Conservation (phyloP, 2,888 invertebrate genomes). For the Leptinotarsa rubiginosa region DNA sequence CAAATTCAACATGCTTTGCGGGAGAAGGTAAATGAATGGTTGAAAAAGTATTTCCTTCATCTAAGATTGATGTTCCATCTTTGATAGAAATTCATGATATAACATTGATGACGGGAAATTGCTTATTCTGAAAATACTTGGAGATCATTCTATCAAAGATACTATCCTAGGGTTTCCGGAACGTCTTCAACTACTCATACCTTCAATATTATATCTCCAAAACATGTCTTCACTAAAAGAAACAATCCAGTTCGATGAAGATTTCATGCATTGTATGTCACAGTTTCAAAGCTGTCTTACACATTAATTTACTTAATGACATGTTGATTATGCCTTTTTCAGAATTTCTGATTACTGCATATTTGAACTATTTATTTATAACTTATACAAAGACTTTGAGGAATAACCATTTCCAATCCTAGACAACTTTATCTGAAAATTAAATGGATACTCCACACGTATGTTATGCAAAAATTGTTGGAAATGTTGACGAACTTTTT, state of each 20-base stretch:
- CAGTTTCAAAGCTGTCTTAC: slow-evolving; percentile 76
- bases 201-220: slow-evolving; percentile 72
- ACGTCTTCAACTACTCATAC: slow-evolving; percentile 72
- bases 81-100: slow-evolving; percentile 58
- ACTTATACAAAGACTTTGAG: slow-evolving; percentile 74
- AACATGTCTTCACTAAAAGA: slow-evolving; percentile 65
- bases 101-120: slow-evolving; percentile 51
- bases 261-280: slow-evolving; percentile 73
- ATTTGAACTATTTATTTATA: slow-evolving; percentile 81
- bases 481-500: no score
- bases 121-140: slow-evolving; percentile 54
- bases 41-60: slow-evolving; percentile 43
- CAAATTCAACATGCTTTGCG: slow-evolving; percentile 56
- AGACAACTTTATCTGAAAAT: slow-evolving; percentile 45
- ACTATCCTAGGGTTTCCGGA: slow-evolving; percentile 67
- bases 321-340: slow-evolving; percentile 73
- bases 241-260: slow-evolving; percentile 70
- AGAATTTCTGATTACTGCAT: slow-evolving; percentile 70
- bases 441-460: no score
- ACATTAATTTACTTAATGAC: slow-evolving; percentile 73
- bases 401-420: slow-evolving; percentile 49
- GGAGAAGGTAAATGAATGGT: slow-evolving; percentile 53
- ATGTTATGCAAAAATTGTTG: no score
- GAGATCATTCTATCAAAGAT: slow-evolving; percentile 4
- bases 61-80: slow-evolving; percentile 57